A percentile compares a stretch with the other conserved stretches of the same genome.
Conservation (phyloP, 2,113 vertebrate species). For the Nyctereutes procyonoides region DNA sequence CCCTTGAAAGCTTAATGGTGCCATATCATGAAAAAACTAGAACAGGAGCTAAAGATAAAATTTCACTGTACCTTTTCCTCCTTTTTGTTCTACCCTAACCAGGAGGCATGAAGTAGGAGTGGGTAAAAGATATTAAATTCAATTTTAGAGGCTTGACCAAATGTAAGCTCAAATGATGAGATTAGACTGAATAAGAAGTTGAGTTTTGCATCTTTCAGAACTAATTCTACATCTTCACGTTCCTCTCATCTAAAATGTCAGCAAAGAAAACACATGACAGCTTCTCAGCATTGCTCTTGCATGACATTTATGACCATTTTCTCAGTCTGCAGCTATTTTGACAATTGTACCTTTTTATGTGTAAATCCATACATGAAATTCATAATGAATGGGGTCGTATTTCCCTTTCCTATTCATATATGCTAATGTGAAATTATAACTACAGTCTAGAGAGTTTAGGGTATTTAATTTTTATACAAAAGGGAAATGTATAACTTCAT, state of each 20-base stretch:
- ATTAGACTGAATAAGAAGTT: background rate
- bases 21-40: background rate
- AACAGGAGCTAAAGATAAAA: background rate
- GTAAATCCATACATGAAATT: background rate
- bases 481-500: background rate
- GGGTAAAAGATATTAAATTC: background rate
- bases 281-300: background rate
- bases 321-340: background rate
- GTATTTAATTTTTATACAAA: constrained; percentile 4
- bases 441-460: background rate
- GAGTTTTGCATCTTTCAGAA: background rate
- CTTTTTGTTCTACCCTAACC: background rate
- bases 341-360: background rate
- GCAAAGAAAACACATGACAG: background rate
- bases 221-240: background rate
- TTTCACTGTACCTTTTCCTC: background rate
- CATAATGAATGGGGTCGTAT: background rate
- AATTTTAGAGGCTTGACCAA: background rate
- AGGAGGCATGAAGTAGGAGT: background rate
- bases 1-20: background rate
- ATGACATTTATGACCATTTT: background rate
- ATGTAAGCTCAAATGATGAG: background rate
- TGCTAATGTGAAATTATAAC: background rate
- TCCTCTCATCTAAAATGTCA: background rate
- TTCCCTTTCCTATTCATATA: background rate